Base-by-base conservation (phyloP, 1,140 invertebrate species). In the Zaprionus tsacasi region DNA sequence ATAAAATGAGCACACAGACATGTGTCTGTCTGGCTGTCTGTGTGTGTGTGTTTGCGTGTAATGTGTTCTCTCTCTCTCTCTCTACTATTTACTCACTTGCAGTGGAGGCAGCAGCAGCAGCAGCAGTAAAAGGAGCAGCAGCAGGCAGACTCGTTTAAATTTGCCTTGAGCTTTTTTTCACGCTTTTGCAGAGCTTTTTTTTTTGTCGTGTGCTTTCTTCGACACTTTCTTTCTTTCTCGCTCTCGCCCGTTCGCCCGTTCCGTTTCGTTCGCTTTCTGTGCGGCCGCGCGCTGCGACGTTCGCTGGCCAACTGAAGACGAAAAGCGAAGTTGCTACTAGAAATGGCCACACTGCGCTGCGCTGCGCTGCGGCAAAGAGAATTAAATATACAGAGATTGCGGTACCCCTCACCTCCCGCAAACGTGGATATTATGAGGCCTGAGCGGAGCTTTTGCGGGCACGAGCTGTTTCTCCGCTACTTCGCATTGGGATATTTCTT, bases 201-300 rank as follows among this genome's bases (percentile, higher is more conserved):
- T 21, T 21, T 21, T 21, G 21, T 21, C 40, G 30, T 71, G 56
- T 64, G 70, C 63, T 79, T 66, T 71, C 63, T 74, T 68, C 5
- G 25, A 45, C 50, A 55, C 54, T 69, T 71, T 77, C 52, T 55
- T 61, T 64, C 25, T 27, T 2, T 12, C 48, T 25, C 3, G 13
- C 10, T 27, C 25, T 4, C 25, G 25, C 4, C 4, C 27, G 27
- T 3, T 6, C 27, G 27, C 21, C 21, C 21, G 21, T 21, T 21
- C 21, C 21, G 21, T 21, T 21, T 21, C 21, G 21, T 21, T 21
- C 57, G 54, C 48, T 70, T 52, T 40, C 36, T 66, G 40, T 45
- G 81, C 85, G 69, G 82, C 83, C 83, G 82, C 85, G 48, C 83
- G 85, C 81, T 88, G 71, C 55, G 74, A 88, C 68, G 68, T 88